Evolutionary conservation across 2,888 invertebrate genomes (phyloP).

Genomic region (Hypomecis atomaria): DNA sequence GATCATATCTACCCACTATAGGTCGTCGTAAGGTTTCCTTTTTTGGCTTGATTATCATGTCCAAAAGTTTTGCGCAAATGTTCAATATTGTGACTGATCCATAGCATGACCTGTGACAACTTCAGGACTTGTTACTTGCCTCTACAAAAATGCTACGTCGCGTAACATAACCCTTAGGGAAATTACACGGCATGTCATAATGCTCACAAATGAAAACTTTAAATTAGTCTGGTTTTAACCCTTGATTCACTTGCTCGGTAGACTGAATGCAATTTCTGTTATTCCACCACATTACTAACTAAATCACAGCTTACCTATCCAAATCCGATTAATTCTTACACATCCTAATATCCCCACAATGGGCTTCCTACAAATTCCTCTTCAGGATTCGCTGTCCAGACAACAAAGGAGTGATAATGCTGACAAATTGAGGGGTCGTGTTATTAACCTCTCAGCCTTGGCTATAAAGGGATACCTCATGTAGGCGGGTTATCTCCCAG

Average conservation of each 20-base stretch:
- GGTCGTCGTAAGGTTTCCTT: no score
- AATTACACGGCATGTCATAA: no score
- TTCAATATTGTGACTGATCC: no score
- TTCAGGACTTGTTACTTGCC: no score
- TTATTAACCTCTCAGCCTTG: conserved; percentile 39
- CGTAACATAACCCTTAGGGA: no score
- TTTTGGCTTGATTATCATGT: no score
- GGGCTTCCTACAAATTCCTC: conserved; percentile 36
- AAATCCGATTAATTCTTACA: conserved; percentile 23
- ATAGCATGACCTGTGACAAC: no score
- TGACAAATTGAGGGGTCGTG: conserved; percentile 44
- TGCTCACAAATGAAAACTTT: neutral
- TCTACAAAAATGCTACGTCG: no score
- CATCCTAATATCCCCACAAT: conserved; percentile 28
- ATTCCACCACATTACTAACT: conserved; percentile 2
- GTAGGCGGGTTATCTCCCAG: conserved; percentile 41
- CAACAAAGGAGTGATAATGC: conserved; percentile 55
- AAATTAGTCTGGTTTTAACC: neutral
- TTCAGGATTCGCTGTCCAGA: conserved; percentile 47
- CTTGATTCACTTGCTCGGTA: neutral
- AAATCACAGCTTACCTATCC: neutral
- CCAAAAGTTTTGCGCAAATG: no score
- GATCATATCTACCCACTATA: no score
- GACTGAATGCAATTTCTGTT: neutral
- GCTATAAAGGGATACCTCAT: conserved; percentile 25